Evolutionary conservation across 2,113 vertebrate genomes (phyloP).

Genomic region (Xenopus tropicalis): UCB_Xtro_10.0 CM004445.2:112001501-112002000

Average conservation of each 20-base stretch:
- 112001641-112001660: conserved; percentile 48
- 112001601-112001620: conserved; percentile 3
- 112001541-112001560: conserved; percentile 8
- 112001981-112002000: no score
- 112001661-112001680: conserved; percentile 43
- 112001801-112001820: conserved; percentile 31
- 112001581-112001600: conserved; percentile 17
- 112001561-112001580: conserved; percentile 27
- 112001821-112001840: not conserved
- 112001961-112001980: no score
- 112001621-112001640: conserved; percentile 32
- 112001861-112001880: not conserved
- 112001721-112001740: conserved; percentile 35
- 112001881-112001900: no score
- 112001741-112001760: conserved; percentile 48
- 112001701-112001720: conserved; percentile 3
- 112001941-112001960: no score
- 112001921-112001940: no score
- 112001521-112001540: not conserved
- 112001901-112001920: no score
- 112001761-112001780: conserved; percentile 47
- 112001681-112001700: conserved; percentile 28
- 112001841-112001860: not conserved
- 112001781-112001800: conserved; percentile 36
- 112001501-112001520: not conserved